Percentiles rank a stretch among this genome's conserved stretches.
phyloP scores from a whole-genome alignment of 2,797 vertebrate species.

The Xenentodon cancila region DNA sequence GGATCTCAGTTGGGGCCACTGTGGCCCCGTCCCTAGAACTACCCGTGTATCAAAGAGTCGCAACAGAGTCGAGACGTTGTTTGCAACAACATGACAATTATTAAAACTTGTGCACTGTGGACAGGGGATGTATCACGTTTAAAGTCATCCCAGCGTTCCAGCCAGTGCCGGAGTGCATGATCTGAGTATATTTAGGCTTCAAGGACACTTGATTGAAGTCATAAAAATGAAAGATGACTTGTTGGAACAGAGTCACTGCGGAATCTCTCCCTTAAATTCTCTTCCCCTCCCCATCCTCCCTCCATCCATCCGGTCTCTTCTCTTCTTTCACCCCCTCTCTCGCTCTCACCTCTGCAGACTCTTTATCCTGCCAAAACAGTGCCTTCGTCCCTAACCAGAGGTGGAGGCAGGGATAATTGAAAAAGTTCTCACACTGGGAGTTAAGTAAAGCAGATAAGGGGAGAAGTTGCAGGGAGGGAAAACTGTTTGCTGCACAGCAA shows the following conservation, averaged over 20 bases:
- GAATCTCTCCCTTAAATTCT: slow-evolving; percentile 69
- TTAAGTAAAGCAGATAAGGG: slow-evolving; percentile 71
- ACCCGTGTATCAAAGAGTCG: neutral
- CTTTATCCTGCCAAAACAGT: slow-evolving; percentile 74
- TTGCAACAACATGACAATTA: slow-evolving; percentile 40
- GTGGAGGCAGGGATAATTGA: slow-evolving; percentile 70
- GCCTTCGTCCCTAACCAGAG: slow-evolving; percentile 64
- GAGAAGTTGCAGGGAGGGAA: slow-evolving; percentile 31
- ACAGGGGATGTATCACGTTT: slow-evolving; percentile 31
- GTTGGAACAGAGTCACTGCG: slow-evolving; percentile 75
- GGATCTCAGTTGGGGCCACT: too few relatives aligned
- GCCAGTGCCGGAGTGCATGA: slow-evolving; percentile 54
- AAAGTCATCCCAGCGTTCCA: slow-evolving; percentile 44
- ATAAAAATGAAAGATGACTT: slow-evolving; percentile 81
- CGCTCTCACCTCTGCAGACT: slow-evolving; percentile 62
- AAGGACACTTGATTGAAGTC: slow-evolving; percentile 80
- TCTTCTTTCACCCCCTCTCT: neutral
- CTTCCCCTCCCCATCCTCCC: slow-evolving; percentile 25
- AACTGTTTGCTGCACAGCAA: slow-evolving; percentile 53
- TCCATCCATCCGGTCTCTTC: neutral
- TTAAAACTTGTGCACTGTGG: slow-evolving; percentile 42
- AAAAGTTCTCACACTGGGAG: slow-evolving; percentile 72
- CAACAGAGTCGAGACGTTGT: slow-evolving; percentile 21
- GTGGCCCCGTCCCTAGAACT: too few relatives aligned
- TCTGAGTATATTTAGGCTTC: slow-evolving; percentile 68